Base-by-base conservation (phyloP, 2,113 vertebrate species). In the Eonycteris spelaea region DNA sequence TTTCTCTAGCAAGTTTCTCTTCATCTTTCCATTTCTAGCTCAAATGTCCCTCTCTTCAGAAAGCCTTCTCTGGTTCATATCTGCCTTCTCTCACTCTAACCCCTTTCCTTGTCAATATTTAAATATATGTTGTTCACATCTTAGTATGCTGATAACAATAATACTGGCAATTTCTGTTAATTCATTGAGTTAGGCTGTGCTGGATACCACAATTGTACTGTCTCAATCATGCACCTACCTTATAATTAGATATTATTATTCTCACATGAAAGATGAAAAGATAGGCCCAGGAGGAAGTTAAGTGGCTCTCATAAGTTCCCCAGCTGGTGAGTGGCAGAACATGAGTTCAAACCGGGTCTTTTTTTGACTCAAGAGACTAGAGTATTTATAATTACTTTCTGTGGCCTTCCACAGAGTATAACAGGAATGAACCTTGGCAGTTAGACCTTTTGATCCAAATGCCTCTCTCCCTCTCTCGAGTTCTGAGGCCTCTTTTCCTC, bases 71-170 rank as follows among this genome's bases (percentile, higher is more conserved):
- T 91, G 67, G 21, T 75, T 94, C 40, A 57, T 15, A 59, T 21
- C 7, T 55, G 1, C 10, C n/a, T 70, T 65, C 55, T 75, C 3
- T 30, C 4, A 10, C 0, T 0, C 3, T 5, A n/a, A 1, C 28
- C n/a, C 43, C 11, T 70, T 88, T 30, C 21, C 26, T 84, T 21
- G 21, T 24, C 7, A 3, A 28, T 45, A 33, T 43, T 90, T 63
- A 74, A 51, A 45, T 70, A n/a, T 19, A 24, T 24, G 43, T 74
- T 45, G n/a, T 89, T 78, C 16, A 6, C 40, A 33, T 59, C 7
- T 8, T 48, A 7, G 3, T 35, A 26, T 57, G 73, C 28, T 57
- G 28, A 38, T 77, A 11, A 18, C 30, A 28, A 48, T 59, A 15
- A n/a, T 53, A 12, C 28, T 35, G 21, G 48, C 21, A 57, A 3